phyloP scores from a whole-genome alignment of 2,113 vertebrate genomes.

The Bos javanicus region DNA sequence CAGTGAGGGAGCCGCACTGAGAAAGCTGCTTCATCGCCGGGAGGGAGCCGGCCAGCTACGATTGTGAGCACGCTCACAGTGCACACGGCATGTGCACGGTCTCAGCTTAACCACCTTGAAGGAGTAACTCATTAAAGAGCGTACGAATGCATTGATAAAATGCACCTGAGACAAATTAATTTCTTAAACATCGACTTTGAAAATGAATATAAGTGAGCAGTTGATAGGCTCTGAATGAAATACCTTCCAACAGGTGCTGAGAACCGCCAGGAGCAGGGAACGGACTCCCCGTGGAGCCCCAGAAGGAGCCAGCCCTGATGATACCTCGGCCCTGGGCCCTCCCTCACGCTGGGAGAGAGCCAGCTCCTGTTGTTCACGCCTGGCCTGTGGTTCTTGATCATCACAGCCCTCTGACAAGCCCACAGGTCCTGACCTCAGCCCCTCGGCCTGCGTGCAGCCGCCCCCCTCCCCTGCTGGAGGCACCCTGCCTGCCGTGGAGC shows the following conservation, averaged over 20 bases:
- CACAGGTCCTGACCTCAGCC: rapidly evolving
- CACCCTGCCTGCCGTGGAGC: rapidly evolving
- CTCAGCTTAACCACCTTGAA: background rate
- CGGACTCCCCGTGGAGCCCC: rapidly evolving
- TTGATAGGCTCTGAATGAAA: background rate
- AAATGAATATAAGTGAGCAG: background rate
- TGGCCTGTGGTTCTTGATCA: background rate
- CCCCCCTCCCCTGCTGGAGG: background rate
- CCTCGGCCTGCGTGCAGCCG: rapidly evolving
- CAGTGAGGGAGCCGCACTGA: too few relatives aligned
- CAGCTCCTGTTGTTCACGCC: too few relatives aligned
- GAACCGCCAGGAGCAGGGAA: background rate
- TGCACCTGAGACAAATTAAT: background rate
- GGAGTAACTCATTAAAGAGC: background rate
- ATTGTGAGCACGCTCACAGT: too few relatives aligned
- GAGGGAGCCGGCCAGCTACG: too few relatives aligned
- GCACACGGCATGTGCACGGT: too few relatives aligned
- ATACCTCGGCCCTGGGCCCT: rapidly evolving
- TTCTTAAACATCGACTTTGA: background rate
- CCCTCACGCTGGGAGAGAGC: rapidly evolving
- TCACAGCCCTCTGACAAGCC: rapidly evolving
- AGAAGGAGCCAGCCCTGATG: background rate
- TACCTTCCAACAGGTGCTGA: background rate
- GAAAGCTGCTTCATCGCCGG: too few relatives aligned
- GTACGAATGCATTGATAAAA: background rate